Evolutionary conservation across 2,888 invertebrate genomes (phyloP), one percentile per base, ranked within the genome.

Genomic region (Ennomos quercinarius): DNA sequence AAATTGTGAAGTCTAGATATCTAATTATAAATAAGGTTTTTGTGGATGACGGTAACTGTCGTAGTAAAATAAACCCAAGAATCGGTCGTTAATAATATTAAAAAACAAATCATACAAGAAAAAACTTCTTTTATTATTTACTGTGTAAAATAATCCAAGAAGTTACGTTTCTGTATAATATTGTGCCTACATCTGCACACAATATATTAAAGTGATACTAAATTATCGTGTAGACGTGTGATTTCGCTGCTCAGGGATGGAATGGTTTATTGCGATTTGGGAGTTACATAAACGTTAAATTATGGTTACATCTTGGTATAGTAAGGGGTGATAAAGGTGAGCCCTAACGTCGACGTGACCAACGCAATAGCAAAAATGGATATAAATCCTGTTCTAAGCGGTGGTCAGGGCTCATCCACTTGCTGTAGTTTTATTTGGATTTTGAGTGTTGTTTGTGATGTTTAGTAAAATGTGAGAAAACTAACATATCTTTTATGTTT

Each of bases 391-490:
- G 3, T 27, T 4, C 27, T 27, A 27, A 27, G 27, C 5, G 27
- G 27, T 27, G 4, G 6, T 6, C 27, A 27, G 27, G 27, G 6
- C 3, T 17, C 17, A 17, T n/a, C n/a, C n/a, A 17, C 17, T 1
- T 17, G 17, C n/a, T 17, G 4, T 35, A 11, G 6, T 12, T 17
- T 35, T 35, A 12, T 47, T 47, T 48, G 38, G 41, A 13, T 37
- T 38, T 48, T 43, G 44, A 44, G 35, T 46, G 35, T 36, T 5
- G 9, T 36, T 36, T 38, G 12, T 37, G 2, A 13, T 50, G 50
- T 35, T 47, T 46, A 35, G 45, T 46, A 41, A 39, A 36, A 47
- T 50, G 42, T 50, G 42, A 36, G 11, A n/a, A 10, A 17, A 36
- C 35, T 13, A 34, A 46, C 11, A 41, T 27, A 27, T 27, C 27